Conservation (phyloP, 2,888 invertebrate genomes). For the Chymomyza caudatula region DNA sequence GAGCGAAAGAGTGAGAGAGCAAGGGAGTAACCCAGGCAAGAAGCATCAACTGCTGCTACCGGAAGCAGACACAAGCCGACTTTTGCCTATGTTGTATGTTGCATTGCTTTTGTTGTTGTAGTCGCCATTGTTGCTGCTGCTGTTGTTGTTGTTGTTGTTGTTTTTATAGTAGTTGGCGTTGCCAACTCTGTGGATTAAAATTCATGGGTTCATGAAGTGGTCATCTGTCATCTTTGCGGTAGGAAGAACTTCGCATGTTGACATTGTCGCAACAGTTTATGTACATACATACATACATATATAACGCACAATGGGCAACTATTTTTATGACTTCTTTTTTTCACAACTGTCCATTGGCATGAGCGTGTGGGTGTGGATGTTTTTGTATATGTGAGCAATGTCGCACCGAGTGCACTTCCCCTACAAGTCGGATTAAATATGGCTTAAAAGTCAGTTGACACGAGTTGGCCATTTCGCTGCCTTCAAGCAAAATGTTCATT, state of each 20-base stretch:
- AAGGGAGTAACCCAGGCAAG: neutral
- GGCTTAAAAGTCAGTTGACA: slow-evolving; percentile 71
- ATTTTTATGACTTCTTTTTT: slow-evolving; percentile 1
- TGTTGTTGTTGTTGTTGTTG: slow-evolving; percentile 3
- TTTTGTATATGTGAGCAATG: too few relatives aligned
- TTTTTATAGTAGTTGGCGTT: too few relatives aligned
- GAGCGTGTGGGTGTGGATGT: too few relatives aligned
- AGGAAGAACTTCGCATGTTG: slow-evolving; percentile 71
- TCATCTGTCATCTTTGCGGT: slow-evolving; percentile 72
- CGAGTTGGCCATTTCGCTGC: slow-evolving; percentile 63
- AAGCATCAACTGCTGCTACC: neutral
- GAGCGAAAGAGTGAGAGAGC: neutral
- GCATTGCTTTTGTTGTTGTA: neutral
- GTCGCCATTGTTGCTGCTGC: neutral
- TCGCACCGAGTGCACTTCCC: slow-evolving; percentile 41
- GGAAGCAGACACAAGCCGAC: slow-evolving; percentile 14
- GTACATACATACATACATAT: slow-evolving; percentile 17
- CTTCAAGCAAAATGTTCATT: slow-evolving; percentile 44
- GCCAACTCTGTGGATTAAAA: slow-evolving; percentile 56
- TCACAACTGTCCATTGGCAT: too few relatives aligned
- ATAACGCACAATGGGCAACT: slow-evolving; percentile 34
- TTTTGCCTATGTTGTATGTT: slow-evolving; percentile 1
- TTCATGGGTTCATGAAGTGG: slow-evolving; percentile 72
- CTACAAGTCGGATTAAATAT: slow-evolving; percentile 62
- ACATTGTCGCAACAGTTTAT: slow-evolving; percentile 71